Evolutionary conservation across 2,888 invertebrate species (phyloP), one percentile per base, ranked within the genome.

Genomic region (Oxyteleia sp.): DNA sequence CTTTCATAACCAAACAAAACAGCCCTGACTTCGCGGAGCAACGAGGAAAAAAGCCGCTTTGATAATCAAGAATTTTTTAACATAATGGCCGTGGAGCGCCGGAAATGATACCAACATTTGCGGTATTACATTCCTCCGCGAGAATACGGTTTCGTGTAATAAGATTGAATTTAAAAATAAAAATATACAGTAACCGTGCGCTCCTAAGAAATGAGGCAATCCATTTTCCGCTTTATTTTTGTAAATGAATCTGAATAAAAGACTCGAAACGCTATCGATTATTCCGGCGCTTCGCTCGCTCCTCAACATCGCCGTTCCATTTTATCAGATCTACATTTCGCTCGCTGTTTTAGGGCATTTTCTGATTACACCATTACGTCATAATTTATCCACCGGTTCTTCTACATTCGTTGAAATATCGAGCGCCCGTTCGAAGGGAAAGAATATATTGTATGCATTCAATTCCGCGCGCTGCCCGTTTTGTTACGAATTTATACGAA

Each of bases 161-260:
- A 64, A 74, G 63, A 74, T 74, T 74, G 63, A 63, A 74, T 74
- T 74, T 74, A 38, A 74, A 74, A 74, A 55, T 64, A 74, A 74
- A 45, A 74, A 53, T 55, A 74, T 43, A 72, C 57, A 63, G 53
- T 45, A 18, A 59, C 26, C 41, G 38, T 4, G 20, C 20, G 8
- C 23, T 72, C 63, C 61, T 51, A 53, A 41, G 74, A 63, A 61
- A 74, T 61, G 72, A 51, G 43, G 61, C 63, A 74, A 74, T 74
- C 61, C 74, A 74, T 74, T 74, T 55, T 63, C 74, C 53, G 53
- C 26, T 74, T 74, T 74, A 74, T 74, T 74, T 74, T 74, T 72
- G 61, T 74, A 74, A 74, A 72, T 72, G 51, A 72, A 72, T 72
- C 51, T 72, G 72, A 72, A 72, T 61, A 72, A 72, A 51, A 61